Conservation (phyloP, 2,888 invertebrate genomes). For the Ptilodon capucinus region DNA sequence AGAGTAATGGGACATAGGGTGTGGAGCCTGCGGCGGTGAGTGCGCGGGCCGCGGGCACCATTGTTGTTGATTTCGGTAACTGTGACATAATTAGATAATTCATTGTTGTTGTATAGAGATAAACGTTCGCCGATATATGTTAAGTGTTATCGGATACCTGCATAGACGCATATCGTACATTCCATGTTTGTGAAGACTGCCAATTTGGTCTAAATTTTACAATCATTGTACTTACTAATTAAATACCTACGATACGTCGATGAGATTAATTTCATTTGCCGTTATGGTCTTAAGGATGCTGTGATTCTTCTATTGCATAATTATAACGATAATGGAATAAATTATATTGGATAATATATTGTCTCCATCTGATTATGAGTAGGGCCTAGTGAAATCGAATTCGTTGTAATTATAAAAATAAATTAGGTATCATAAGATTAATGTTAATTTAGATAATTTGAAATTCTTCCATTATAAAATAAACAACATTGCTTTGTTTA, state of each 20-base stretch:
- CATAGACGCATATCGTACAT: constrained; percentile 83
- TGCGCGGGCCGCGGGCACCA: constrained; percentile 28
- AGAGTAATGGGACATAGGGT: constrained; percentile 23
- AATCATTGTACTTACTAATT: constrained; percentile 74
- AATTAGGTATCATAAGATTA: constrained; percentile 59
- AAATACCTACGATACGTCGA: constrained; percentile 78
- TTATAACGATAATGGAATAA: constrained; percentile 69
- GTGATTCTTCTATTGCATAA: constrained; percentile 83
- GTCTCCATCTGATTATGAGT: constrained; percentile 76
- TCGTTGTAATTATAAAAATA: constrained; percentile 74
- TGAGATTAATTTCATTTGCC: constrained; percentile 79
- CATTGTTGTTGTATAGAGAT: constrained; percentile 79
- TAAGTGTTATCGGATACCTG: constrained; percentile 80
- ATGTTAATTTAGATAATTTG: constrained; percentile 72
- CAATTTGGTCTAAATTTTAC: constrained; percentile 83
- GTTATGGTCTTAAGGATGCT: constrained; percentile 81
- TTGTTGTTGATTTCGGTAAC: constrained; percentile 66
- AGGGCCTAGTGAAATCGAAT: constrained; percentile 80
- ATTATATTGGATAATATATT: constrained; percentile 64
- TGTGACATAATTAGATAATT: constrained; percentile 64
- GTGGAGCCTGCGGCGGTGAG: constrained; percentile 9
- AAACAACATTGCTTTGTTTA: constrained; percentile 65
- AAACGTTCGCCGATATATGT: constrained; percentile 73
- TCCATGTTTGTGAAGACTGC: constrained; percentile 83
- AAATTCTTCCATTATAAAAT: constrained; percentile 73